A percentile compares a stretch with the other conserved stretches of the same genome.
phyloP scores from a whole-genome alignment of 64 coral and sea anemone species.

The Stichodactyla helianthus region DNA sequence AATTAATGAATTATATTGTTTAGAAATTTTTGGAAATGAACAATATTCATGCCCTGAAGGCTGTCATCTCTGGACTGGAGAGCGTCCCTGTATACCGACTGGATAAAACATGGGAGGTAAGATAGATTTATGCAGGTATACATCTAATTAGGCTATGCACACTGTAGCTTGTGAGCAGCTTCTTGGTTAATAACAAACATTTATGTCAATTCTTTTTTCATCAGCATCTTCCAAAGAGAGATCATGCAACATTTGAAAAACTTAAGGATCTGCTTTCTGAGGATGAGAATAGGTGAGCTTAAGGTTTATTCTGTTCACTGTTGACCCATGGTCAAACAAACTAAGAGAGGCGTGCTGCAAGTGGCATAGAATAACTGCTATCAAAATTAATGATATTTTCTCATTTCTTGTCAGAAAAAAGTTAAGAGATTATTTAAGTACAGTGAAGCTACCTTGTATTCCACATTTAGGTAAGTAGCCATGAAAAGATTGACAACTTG shows the following conservation, averaged over 20 bases:
- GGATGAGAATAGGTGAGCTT: constrained; percentile 78
- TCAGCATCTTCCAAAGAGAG: constrained; percentile 67
- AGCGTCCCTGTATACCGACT: constrained; percentile 92
- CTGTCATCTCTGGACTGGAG: constrained; percentile 91
- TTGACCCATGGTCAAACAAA: too few species aligned
- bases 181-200: not conserved
- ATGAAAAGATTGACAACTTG: too few species aligned
- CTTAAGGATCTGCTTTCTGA: constrained; percentile 78
- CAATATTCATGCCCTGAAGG: constrained; percentile 87
- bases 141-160: too few species aligned
- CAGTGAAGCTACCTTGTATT: constrained; percentile 88
- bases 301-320: not conserved
- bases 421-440: constrained; percentile 72
- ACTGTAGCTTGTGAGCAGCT: too few species aligned
- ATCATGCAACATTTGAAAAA: constrained; percentile 77
- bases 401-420: constrained; percentile 49
- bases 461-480: constrained; percentile 78
- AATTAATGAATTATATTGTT: not conserved
- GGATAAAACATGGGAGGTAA: constrained; percentile 81
- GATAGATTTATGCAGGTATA: not conserved
- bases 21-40: constrained; percentile 93
- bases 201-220: not conserved
- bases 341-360: not conserved
- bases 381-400: not conserved
- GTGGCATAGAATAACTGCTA: too few species aligned